Conservation (phyloP, 2,797 vertebrate species). For the Syndactyla subalaris region DNA sequence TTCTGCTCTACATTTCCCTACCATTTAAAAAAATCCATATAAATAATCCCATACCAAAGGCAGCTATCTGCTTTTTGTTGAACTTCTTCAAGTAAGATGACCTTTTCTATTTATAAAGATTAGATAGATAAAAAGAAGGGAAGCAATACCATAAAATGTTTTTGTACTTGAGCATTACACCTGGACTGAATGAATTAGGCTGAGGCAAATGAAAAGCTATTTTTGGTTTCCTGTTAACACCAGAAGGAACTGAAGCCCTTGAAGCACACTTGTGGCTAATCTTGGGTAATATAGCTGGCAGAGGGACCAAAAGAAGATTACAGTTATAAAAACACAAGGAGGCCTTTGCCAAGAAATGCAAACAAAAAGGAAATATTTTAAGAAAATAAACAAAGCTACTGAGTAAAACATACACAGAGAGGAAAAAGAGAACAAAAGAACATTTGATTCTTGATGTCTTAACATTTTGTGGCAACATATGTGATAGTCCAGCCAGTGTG, state of each 20-base stretch:
- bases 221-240: slow-evolving; percentile 21
- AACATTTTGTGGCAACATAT: slow-evolving; percentile 72
- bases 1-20: background rate
- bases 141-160: background rate
- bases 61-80: background rate
- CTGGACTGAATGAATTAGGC: background rate
- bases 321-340: slow-evolving; percentile 58
- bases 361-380: slow-evolving; percentile 79
- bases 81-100: background rate
- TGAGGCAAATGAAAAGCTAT: slow-evolving; percentile 2
- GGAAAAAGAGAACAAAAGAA: slow-evolving; percentile 77
- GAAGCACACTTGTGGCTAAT: slow-evolving; percentile 23
- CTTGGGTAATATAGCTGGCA: slow-evolving; percentile 49
- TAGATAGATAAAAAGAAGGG: background rate
- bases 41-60: background rate
- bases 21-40: background rate
- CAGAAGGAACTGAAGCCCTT: background rate
- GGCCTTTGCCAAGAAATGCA: slow-evolving; percentile 75
- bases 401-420: slow-evolving; percentile 75
- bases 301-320: slow-evolving; percentile 63
- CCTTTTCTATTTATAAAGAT: background rate
- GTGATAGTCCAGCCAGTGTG: slow-evolving; percentile 51
- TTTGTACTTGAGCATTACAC: background rate
- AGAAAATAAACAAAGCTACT: slow-evolving; percentile 82
- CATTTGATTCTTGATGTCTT: slow-evolving; percentile 75